These are phyloP conservation scores for Phalacrocorax carbo DNA, from an alignment of 2,113 vertebrate genomes.

Conservation along the genomic window DNA sequence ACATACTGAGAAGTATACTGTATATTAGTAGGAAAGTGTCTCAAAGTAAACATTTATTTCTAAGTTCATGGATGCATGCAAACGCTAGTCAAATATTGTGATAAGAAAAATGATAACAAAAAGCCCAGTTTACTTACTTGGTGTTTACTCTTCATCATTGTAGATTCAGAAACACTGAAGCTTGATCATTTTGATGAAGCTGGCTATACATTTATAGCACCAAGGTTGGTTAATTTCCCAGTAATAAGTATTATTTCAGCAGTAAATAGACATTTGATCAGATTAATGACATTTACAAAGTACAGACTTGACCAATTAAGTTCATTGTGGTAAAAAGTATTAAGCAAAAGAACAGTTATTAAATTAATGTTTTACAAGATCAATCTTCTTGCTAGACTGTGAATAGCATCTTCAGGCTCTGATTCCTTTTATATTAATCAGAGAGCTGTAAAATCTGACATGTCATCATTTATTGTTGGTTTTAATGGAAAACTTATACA, in stretches of 20 bases:
- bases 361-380: not conserved
- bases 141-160: slow-evolving; percentile 47
- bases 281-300: not conserved
- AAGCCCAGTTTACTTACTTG: not conserved
- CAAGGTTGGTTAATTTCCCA: slow-evolving; percentile 82
- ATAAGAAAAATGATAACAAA: not conserved
- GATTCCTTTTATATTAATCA: not conserved
- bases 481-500: not conserved
- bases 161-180: slow-evolving; percentile 88
- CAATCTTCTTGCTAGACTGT: not conserved
- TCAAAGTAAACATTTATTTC: not conserved
- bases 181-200: slow-evolving; percentile 85
- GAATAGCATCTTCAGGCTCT: not conserved
- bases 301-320: not conserved
- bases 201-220: slow-evolving; percentile 91
- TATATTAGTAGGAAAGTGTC: not conserved
- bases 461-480: not conserved
- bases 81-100: not conserved
- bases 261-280: not conserved
- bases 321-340: not conserved
- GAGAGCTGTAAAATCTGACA: not conserved
- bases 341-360: not conserved
- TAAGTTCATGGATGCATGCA: not conserved
- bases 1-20: not conserved
- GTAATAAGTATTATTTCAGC: not conserved